Percentiles rank a stretch among this genome's conserved stretches.
These are phyloP conservation scores for Melinaea menophilus DNA, from an alignment of 2,888 invertebrate genomes.

Conservation along the genomic window DNA sequence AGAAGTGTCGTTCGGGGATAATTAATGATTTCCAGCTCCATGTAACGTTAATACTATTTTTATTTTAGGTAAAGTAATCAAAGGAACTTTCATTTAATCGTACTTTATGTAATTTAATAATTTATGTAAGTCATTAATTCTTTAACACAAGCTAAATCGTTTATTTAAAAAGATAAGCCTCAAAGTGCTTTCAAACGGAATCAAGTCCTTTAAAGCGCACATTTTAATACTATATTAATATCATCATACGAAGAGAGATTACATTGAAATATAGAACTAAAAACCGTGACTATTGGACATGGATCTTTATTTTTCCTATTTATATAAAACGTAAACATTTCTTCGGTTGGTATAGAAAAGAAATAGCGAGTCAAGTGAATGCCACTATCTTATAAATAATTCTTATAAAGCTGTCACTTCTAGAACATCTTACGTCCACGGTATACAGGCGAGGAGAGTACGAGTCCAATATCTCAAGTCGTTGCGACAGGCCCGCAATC, in stretches of 20 bases:
- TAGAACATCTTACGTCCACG: conserved; percentile 26
- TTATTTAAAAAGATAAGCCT: conserved; percentile 59
- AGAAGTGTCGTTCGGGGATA: conserved; percentile 43
- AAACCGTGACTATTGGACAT: no score
- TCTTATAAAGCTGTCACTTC: conserved; percentile 27
- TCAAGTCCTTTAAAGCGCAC: conserved; percentile 61
- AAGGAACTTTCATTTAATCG: neutral
- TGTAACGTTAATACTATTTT: neutral
- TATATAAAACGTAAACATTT: no score
- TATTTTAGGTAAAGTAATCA: neutral
- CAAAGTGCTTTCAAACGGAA: conserved; percentile 59
- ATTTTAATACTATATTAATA: conserved; percentile 74
- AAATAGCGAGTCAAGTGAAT: no score
- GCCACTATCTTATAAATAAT: neutral
- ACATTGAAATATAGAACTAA: conserved; percentile 16
- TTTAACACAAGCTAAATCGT: conserved; percentile 48
- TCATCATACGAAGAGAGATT: conserved; percentile 49
- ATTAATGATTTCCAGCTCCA: conserved; percentile 40
- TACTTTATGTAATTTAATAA: neutral
- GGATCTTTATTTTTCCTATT: no score
- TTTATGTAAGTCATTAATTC: conserved; percentile 16
- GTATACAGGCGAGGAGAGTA: conserved; percentile 46
- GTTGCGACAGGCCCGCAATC: conserved; percentile 65
- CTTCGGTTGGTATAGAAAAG: no score
- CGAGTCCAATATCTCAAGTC: conserved; percentile 72